Conservation (phyloP, 1,140 invertebrate species). For the Aphaenogaster ashmeadi region DNA sequence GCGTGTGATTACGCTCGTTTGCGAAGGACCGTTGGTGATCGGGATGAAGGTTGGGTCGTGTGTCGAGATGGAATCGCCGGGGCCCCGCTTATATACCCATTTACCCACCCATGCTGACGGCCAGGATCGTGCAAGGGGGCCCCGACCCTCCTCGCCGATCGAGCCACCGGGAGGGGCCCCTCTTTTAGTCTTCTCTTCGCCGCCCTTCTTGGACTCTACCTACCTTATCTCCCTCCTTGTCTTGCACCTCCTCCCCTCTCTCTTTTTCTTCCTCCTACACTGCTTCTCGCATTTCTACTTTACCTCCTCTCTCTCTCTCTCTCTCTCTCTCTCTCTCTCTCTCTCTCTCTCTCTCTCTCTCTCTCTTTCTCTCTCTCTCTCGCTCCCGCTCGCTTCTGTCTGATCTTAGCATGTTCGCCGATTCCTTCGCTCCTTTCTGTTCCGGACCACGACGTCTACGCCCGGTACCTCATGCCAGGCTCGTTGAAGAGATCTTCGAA, state of each 20-base stretch:
- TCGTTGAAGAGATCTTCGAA: constrained; percentile 41
- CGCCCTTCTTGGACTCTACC: constrained; percentile 57
- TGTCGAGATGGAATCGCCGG: constrained; percentile 85
- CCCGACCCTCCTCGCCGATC: constrained; percentile 71
- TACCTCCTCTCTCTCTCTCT: not conserved
- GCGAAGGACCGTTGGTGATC: constrained; percentile 70
- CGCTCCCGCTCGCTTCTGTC: constrained; percentile 55
- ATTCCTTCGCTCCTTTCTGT: constrained; percentile 63
- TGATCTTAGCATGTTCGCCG: not conserved
- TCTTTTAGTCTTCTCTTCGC: constrained; percentile 70
- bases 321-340: constrained; percentile 44
- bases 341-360: constrained; percentile 32
- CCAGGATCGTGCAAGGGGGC: constrained; percentile 75
- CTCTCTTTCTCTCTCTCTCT: constrained; percentile 32
- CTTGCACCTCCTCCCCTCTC: constrained; percentile 12
- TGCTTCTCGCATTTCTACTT: constrained; percentile 42
- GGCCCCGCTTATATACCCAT: constrained; percentile 86
- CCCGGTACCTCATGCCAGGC: constrained; percentile 47
- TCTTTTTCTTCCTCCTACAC: constrained; percentile 48
- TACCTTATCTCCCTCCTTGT: constrained; percentile 60
- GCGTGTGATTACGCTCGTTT: constrained; percentile 77
- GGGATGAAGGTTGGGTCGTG: constrained; percentile 86
- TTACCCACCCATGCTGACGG: constrained; percentile 79
- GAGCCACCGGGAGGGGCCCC: constrained; percentile 64
- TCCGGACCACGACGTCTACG: constrained; percentile 61